Conservation (phyloP, 2,113 vertebrate genomes). For the Acanthochromis polyacanthus region DNA sequence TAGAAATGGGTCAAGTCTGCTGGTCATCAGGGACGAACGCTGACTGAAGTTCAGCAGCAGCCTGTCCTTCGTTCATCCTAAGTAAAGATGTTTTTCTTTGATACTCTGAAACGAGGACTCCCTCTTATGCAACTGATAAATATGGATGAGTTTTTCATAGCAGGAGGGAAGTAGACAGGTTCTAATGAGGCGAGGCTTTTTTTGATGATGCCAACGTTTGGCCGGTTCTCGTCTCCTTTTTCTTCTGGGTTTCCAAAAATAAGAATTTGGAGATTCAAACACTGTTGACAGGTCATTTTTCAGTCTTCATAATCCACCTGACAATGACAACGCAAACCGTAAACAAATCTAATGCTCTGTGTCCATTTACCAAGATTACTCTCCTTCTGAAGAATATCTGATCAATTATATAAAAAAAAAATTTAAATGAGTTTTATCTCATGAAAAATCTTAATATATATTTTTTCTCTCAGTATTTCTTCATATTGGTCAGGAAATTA, state of each 20-base stretch:
- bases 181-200: conserved; percentile 51
- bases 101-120: conserved; percentile 47
- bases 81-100: conserved; percentile 38
- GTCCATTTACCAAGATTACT: too few relatives aligned
- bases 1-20: conserved; percentile 40
- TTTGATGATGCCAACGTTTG: conserved; percentile 44
- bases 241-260: neutral
- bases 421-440: too few relatives aligned
- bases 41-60: conserved; percentile 27
- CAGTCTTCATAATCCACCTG: conserved; percentile 1
- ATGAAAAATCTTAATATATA: too few relatives aligned
- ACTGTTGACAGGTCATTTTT: neutral
- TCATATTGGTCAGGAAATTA: too few relatives aligned
- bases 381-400: too few relatives aligned
- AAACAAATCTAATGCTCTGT: too few relatives aligned
- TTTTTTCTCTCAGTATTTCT: too few relatives aligned
- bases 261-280: neutral
- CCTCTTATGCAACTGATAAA: conserved; percentile 61
- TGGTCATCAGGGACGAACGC: conserved; percentile 30
- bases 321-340: neutral
- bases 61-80: conserved; percentile 38
- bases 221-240: neutral
- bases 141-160: conserved; percentile 67
- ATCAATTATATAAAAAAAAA: too few relatives aligned
- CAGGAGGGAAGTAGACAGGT: conserved; percentile 13